phyloP scores from a whole-genome alignment of 1,140 invertebrate genomes.

The Bradynema listronoti region DNA sequence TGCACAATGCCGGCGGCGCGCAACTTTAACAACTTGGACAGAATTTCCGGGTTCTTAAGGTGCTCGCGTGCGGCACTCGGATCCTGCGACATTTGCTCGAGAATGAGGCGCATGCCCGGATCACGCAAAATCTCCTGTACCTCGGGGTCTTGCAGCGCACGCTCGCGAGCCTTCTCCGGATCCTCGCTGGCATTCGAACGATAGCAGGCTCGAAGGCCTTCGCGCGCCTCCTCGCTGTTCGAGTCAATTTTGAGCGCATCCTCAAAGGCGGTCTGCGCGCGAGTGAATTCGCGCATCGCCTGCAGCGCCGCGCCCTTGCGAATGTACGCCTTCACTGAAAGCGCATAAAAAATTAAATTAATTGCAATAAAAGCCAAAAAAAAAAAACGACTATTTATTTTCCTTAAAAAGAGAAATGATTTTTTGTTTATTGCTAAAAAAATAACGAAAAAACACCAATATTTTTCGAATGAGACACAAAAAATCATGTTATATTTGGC shows the following conservation, averaged over 20 bases:
- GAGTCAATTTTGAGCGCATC: slow-evolving; percentile 89
- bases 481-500: no score
- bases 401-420: not conserved
- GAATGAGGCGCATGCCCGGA: slow-evolving; percentile 93
- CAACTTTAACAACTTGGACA: slow-evolving; percentile 90
- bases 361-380: not conserved
- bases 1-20: slow-evolving; percentile 82
- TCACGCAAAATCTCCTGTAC: slow-evolving; percentile 87
- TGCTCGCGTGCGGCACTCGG: slow-evolving; percentile 67
- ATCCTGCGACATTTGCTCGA: slow-evolving; percentile 70
- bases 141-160: slow-evolving; percentile 93
- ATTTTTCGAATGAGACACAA: no score
- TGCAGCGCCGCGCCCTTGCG: slow-evolving; percentile 80
- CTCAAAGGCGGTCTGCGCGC: slow-evolving; percentile 75
- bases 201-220: slow-evolving; percentile 79
- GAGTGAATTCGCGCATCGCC: slow-evolving; percentile 82
- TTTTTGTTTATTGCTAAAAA: slow-evolving; percentile 19
- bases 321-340: slow-evolving; percentile 85
- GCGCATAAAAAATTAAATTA: not conserved
- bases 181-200: slow-evolving; percentile 74
- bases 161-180: slow-evolving; percentile 84
- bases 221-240: slow-evolving; percentile 82
- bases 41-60: slow-evolving; percentile 90
- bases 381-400: not conserved
- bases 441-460: not conserved